A percentile compares a stretch with the other conserved stretches of the same genome.
These are phyloP conservation scores for Formica selysi DNA, from an alignment of 1,140 invertebrate species.

Conservation along the genomic window DNA sequence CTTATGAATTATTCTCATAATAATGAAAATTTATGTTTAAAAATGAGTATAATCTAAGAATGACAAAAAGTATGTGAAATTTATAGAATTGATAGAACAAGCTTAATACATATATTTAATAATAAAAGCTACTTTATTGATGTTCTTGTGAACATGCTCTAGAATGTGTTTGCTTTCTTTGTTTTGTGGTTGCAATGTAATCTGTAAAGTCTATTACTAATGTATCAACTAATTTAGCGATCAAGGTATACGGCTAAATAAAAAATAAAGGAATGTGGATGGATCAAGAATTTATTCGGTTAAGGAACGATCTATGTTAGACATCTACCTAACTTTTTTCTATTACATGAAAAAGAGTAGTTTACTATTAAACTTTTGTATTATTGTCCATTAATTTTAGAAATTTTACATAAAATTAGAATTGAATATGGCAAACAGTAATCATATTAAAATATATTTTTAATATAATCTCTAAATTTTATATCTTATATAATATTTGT, in stretches of 20 bases:
- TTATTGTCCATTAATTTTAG: not conserved
- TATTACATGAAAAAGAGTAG: not conserved
- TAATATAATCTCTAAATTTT: not conserved
- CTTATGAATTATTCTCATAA: not conserved
- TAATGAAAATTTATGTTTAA: not conserved
- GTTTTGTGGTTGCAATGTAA: not conserved
- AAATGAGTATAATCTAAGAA: not conserved
- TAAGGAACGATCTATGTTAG: not conserved
- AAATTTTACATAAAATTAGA: not conserved
- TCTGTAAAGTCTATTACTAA: slow-evolving; percentile 19
- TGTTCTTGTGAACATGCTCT: not conserved
- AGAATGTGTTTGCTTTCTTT: not conserved
- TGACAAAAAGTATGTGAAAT: not conserved
- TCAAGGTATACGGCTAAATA: not conserved
- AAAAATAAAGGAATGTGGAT: not conserved
- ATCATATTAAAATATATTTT: not conserved
- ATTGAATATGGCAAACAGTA: not conserved
- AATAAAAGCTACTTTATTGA: not conserved
- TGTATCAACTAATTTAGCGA: slow-evolving; percentile 48
- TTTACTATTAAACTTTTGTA: not conserved
- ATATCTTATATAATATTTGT: not conserved
- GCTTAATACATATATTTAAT: not conserved
- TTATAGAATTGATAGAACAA: not conserved
- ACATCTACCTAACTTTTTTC: not conserved
- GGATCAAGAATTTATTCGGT: slow-evolving; percentile 32